These are phyloP conservation scores for Rosalia funebris DNA, from an alignment of 2,888 invertebrate species.

Conservation along the genomic window DNA sequence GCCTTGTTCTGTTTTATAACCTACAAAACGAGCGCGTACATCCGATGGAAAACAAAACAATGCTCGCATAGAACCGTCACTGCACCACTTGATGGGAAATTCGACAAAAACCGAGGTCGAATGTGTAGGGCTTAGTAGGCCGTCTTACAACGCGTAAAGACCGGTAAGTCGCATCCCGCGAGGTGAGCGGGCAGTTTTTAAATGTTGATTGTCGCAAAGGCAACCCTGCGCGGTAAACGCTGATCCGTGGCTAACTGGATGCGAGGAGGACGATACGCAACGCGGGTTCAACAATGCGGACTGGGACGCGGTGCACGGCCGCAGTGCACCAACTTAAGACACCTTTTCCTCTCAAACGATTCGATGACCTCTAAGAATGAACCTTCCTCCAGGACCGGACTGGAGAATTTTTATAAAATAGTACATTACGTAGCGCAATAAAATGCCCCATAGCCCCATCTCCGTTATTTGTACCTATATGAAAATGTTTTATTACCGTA, in stretches of 20 bases:
- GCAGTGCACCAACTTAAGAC: conserved; percentile 20
- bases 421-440: too few relatives aligned
- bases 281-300: background rate
- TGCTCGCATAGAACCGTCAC: background rate
- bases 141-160: too few relatives aligned
- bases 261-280: background rate
- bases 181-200: background rate
- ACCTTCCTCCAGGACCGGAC: conserved; percentile 13
- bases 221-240: background rate
- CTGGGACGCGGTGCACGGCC: conserved; percentile 16
- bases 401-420: too few relatives aligned
- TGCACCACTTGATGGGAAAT: background rate
- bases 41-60: conserved; percentile 4
- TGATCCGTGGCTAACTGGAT: background rate
- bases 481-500: too few relatives aligned
- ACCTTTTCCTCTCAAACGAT: conserved; percentile 25
- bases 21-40: background rate
- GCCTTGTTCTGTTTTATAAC: conserved; percentile 3
- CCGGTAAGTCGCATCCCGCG: background rate
- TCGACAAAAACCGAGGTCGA: too few relatives aligned
- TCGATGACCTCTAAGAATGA: conserved; percentile 27
- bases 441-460: too few relatives aligned
- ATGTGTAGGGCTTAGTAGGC: too few relatives aligned
- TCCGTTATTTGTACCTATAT: too few relatives aligned
- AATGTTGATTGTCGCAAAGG: background rate